Conservation (phyloP, 2,113 vertebrate species). For the Gymnogyps californianus region DNA sequence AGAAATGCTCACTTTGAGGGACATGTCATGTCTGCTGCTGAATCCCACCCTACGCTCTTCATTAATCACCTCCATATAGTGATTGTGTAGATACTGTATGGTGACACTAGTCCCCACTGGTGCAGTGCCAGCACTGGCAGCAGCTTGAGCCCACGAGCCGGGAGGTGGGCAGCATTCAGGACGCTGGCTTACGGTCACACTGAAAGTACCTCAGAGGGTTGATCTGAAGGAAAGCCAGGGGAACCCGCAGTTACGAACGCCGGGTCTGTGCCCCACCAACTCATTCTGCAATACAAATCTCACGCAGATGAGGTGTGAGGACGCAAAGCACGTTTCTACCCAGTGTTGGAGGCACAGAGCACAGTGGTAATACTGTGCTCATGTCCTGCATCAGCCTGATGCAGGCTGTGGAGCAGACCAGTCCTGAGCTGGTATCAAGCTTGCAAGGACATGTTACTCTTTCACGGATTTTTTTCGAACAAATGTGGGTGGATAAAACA, state of each 20-base stretch:
- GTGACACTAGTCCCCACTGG: neutral
- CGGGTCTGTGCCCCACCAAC: neutral
- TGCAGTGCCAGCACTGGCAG: neutral
- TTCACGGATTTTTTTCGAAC: neutral
- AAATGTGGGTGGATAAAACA: neutral
- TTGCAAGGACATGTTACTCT: neutral
- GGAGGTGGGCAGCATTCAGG: neutral
- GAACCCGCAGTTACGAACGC: rapidly evolving
- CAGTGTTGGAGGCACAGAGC: rapidly evolving
- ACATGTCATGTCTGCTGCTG: neutral
- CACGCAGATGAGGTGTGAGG: rapidly evolving
- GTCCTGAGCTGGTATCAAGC: neutral
- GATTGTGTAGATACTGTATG: too few relatives aligned
- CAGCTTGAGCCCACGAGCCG: neutral
- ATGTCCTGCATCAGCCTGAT: rapidly evolving
- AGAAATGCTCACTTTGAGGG: neutral
- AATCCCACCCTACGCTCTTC: rapidly evolving
- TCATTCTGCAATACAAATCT: neutral
- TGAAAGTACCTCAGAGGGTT: rapidly evolving
- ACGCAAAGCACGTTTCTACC: neutral
- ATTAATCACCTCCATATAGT: neutral
- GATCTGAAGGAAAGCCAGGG: neutral
- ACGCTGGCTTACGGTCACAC: rapidly evolving
- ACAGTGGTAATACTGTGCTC: rapidly evolving
- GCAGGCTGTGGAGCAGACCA: neutral